Percentiles rank a stretch among this genome's conserved stretches.
These are phyloP conservation scores for Leptopilina boulardi DNA, from an alignment of 1,140 invertebrate species.

Conservation along the genomic window DNA sequence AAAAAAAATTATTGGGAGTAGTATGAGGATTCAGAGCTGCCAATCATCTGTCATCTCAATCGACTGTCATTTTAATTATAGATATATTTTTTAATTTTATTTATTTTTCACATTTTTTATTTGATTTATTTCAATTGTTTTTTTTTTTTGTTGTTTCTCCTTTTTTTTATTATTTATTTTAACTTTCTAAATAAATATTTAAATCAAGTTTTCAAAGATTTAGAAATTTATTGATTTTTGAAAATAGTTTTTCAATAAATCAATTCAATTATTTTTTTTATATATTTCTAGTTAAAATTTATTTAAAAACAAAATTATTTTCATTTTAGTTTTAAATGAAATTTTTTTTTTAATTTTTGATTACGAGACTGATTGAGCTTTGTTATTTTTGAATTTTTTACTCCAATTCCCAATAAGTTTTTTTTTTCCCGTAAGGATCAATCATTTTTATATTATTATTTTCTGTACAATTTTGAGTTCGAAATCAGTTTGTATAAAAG, in stretches of 20 bases:
- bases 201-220: too few species aligned
- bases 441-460: not conserved
- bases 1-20: constrained; percentile 30
- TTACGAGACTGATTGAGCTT: constrained; percentile 1
- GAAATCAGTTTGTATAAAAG: constrained; percentile 4
- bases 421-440: constrained; percentile 27
- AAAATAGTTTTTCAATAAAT: too few species aligned
- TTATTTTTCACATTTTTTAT: not conserved
- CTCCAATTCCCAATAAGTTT: constrained; percentile 23
- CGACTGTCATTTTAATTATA: constrained; percentile 5
- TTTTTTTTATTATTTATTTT: not conserved
- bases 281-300: too few species aligned
- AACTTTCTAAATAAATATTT: too few species aligned
- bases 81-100: constrained; percentile 4
- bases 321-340: not conserved
- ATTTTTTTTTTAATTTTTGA: not conserved
- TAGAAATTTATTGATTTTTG: too few species aligned
- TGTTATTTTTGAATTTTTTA: constrained; percentile 17
- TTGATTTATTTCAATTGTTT: not conserved
- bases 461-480: constrained; percentile 31
- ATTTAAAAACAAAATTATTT: not conserved
- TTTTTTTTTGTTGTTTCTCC: not conserved
- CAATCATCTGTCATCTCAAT: constrained; percentile 20
- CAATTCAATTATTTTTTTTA: too few species aligned
- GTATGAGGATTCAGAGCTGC: constrained; percentile 24